Evolutionary conservation across 2,888 invertebrate species (phyloP), one percentile per base, ranked within the genome.

Genomic region (Dioctria linearis): DNA sequence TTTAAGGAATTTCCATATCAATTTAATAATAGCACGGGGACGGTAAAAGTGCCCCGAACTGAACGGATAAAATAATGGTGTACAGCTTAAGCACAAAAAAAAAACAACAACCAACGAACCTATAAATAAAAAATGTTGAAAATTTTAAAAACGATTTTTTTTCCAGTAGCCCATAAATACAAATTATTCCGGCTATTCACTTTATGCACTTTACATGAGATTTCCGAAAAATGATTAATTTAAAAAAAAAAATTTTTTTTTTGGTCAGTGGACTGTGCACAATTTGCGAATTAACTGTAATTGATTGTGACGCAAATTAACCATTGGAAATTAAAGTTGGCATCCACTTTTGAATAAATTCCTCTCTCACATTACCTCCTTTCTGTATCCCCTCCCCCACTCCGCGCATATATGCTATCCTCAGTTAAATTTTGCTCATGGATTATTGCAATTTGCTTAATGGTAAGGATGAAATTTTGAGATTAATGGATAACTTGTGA

Each of bases 1-100:
- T 79, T 57, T 79, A 78, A 61, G 78, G 82, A 81, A 84, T 78
- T 84, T 83, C 79, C 83, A 82, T 25, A 25, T 25, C 54, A 49
- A 67, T 67, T 46, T 46, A 25, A 25, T 25, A 25, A 25, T 25
- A 25, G 25, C 25, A 25, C 25, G 25, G 25, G 1, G 25, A 25
- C 25, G 25, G 25, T 25, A 25, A 25, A n/a, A 25, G 25, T 25
- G 25, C 2, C 25, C 25, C 2, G 25, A 25, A 25, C 25, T 25
- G 25, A 25, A 25, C 2, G 46, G 5, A 46, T 46, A 46, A 25
- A 46, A 6, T 46, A 46, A 46, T 8, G 46, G 8, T 46, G 46
- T 5, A 46, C 5, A 46, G 46, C 8, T 25, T 25, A 25, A 25
- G 25, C 25, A 25, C 25, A 25, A 25, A 25, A 25, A 25, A 46